A percentile compares a stretch with the other conserved stretches of the same genome.
phyloP scores from a whole-genome alignment of 2,888 invertebrate genomes.

The Metellina segmentata region DNA sequence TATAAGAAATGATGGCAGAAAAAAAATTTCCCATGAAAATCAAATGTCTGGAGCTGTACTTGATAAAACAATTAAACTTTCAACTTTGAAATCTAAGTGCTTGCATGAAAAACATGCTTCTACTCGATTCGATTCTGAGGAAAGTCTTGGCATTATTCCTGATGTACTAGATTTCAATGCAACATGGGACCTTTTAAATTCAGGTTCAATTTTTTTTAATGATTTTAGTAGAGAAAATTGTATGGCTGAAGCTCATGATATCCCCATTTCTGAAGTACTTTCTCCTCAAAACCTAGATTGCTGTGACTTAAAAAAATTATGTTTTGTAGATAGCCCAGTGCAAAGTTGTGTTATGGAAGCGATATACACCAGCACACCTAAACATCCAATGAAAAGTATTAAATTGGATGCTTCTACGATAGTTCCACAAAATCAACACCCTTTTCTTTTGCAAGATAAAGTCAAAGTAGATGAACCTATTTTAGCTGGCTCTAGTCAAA shows the following conservation, averaged over 20 bases:
- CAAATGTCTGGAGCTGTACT: background rate
- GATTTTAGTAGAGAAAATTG: background rate
- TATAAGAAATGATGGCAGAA: background rate
- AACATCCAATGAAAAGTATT: background rate
- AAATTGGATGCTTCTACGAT: background rate
- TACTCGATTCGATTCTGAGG: slow-evolving; percentile 5
- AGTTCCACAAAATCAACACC: background rate
- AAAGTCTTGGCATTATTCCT: slow-evolving; percentile 29
- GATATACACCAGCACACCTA: slow-evolving; percentile 23
- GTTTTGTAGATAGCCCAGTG: background rate
- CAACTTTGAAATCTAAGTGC: background rate
- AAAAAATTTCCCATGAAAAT: background rate
- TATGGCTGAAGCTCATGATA: background rate
- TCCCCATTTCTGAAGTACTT: background rate
- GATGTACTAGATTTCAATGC: slow-evolving; percentile 7
- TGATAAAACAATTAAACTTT: background rate
- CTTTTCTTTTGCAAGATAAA: background rate
- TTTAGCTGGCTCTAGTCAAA: slow-evolving; percentile 14
- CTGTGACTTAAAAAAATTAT: background rate
- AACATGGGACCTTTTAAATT: background rate
- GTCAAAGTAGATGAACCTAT: background rate
- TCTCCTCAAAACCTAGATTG: background rate
- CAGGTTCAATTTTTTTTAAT: background rate
- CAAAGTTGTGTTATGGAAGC: background rate
- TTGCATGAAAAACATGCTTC: background rate